Evolutionary conservation across 2,888 invertebrate species (phyloP).

Genomic region (Campopleginae sp.): DNA sequence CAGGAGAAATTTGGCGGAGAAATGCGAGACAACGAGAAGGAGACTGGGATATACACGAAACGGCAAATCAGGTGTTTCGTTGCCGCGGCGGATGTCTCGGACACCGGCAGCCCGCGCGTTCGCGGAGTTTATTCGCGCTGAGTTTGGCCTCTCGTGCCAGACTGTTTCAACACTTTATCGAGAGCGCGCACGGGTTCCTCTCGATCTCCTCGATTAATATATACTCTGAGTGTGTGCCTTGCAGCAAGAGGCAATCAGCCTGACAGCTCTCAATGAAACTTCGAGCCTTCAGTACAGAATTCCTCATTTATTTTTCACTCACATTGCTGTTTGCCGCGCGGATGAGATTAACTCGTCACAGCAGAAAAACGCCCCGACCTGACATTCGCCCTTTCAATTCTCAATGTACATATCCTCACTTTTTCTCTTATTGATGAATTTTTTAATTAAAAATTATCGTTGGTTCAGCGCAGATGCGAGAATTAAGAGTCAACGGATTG

Average conservation of each 20-base stretch:
- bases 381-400: background rate
- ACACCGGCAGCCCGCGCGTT: constrained; percentile 11
- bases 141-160: constrained; percentile 53
- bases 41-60: constrained; percentile 24
- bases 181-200: constrained; percentile 43
- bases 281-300: constrained; percentile 2
- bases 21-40: background rate
- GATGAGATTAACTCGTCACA: constrained; percentile 13
- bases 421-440: background rate
- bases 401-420: background rate
- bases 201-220: constrained; percentile 35
- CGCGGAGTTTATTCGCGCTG: constrained; percentile 47
- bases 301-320: background rate
- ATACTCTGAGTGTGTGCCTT: constrained; percentile 34
- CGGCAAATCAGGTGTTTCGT: constrained; percentile 38
- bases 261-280: constrained; percentile 55
- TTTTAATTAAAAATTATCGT: background rate
- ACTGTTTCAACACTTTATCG: constrained; percentile 62
- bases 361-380: background rate
- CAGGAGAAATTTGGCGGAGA: background rate
- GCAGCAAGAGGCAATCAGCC: constrained; percentile 36
- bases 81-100: constrained; percentile 6
- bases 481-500: too few species aligned
- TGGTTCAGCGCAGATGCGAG: too few species aligned
- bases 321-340: background rate